phyloP scores from a whole-genome alignment of 2,113 vertebrate genomes.

The Grammomys dolichurus region DNA sequence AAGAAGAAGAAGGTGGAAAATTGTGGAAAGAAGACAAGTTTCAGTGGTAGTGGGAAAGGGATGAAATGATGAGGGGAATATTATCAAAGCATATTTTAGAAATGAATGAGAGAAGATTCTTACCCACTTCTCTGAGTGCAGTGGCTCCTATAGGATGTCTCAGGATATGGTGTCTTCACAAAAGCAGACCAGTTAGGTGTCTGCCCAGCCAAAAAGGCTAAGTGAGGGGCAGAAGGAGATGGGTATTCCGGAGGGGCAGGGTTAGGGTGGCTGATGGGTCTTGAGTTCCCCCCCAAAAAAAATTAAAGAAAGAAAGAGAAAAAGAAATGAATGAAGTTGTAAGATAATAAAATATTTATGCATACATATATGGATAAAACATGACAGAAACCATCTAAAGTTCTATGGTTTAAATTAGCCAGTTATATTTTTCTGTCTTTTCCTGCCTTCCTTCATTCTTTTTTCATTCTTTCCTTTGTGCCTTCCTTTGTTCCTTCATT shows the following conservation, averaged over 20 bases:
- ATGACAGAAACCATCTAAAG: background rate
- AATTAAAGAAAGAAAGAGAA: too few relatives aligned
- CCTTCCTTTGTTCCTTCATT: too few relatives aligned
- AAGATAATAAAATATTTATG: background rate
- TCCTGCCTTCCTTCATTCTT: background rate
- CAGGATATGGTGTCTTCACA: too few relatives aligned
- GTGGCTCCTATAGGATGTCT: too few relatives aligned
- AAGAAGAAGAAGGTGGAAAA: background rate
- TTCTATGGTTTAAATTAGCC: background rate
- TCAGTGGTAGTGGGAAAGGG: background rate
- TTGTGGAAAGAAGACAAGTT: background rate
- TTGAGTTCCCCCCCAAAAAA: too few relatives aligned
- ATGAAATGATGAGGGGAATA: background rate
- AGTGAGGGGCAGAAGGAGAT: too few relatives aligned
- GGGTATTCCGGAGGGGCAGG: too few relatives aligned
- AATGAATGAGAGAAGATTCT: background rate
- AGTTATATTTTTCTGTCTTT: background rate
- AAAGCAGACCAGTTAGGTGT: too few relatives aligned
- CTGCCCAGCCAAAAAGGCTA: too few relatives aligned
- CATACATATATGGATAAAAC: background rate
- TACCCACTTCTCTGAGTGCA: too few relatives aligned
- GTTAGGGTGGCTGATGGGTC: too few relatives aligned
- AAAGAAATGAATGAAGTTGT: background rate
- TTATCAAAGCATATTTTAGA: background rate
- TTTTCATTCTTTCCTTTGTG: background rate